Conservation (phyloP, 2,113 vertebrate genomes). For the Arizona elegans region DNA sequence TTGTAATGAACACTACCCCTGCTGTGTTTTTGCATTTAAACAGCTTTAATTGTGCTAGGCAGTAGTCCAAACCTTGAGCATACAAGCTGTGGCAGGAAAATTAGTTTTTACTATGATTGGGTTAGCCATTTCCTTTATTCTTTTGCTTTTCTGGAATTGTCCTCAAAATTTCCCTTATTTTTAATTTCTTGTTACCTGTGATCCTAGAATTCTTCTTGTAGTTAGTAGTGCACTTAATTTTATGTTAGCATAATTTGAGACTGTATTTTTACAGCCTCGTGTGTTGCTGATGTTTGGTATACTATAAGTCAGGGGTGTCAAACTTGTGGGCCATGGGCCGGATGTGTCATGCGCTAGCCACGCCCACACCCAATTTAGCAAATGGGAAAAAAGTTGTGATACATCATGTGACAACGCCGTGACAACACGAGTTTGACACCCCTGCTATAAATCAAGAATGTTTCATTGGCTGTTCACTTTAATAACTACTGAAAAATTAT, state of each 20-base stretch:
- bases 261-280: neutral
- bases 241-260: neutral
- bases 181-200: neutral
- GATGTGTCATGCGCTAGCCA: no score
- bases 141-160: neutral
- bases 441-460: no score
- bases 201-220: neutral
- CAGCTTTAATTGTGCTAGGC: neutral
- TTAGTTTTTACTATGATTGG: neutral
- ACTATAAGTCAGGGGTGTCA: neutral
- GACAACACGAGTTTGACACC: no score
- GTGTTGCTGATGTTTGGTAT: neutral
- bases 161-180: neutral
- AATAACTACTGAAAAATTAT: neutral
- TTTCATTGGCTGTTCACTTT: neutral
- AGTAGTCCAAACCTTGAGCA: conserved; percentile 10
- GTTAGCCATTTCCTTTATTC: conserved; percentile 5
- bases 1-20: neutral
- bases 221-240: neutral
- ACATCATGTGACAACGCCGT: no score
- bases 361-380: no score
- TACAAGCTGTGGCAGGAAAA: neutral
- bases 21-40: neutral
- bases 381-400: no score
- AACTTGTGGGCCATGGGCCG: no score